Percentiles rank a stretch among this genome's conserved stretches.
Evolutionary conservation across 2,113 vertebrate genomes (phyloP).

Genomic region (Neomonachus schauinslandi): DNA sequence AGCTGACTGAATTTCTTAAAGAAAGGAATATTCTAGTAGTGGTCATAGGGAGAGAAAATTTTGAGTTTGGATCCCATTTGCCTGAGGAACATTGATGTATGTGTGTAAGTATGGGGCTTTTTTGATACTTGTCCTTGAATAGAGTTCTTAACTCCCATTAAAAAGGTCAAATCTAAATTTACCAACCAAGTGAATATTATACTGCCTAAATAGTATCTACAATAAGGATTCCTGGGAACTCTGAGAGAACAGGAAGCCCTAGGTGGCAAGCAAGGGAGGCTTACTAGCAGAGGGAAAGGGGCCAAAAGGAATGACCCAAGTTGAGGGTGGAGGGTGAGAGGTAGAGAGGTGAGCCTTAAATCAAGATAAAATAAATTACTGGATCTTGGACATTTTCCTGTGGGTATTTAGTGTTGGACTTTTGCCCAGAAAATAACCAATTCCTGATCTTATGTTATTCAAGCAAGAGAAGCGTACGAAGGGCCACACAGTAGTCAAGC

Average conservation of each 20-base stretch:
- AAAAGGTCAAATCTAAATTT: neutral
- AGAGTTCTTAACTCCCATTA: conserved; percentile 4
- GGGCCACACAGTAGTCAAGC: neutral
- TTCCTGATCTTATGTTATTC: neutral
- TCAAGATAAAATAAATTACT: neutral
- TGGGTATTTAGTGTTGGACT: neutral
- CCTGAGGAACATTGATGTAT: neutral
- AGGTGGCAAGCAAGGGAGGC: neutral
- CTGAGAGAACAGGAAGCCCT: conserved; percentile 5
- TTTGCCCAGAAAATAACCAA: conserved; percentile 15
- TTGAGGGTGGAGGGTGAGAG: neutral
- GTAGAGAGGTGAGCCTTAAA: neutral
- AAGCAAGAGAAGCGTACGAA: neutral
- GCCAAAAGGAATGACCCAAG: neutral
- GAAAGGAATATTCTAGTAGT: neutral
- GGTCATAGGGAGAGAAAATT: neutral
- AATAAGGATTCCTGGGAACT: neutral
- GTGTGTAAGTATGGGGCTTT: neutral
- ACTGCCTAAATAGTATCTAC: neutral
- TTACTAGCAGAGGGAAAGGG: neutral
- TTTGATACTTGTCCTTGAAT: neutral
- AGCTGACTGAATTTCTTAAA: neutral
- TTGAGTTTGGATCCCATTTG: neutral
- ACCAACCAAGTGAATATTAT: neutral
- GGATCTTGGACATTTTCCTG: neutral